Conservation (phyloP, 2,113 vertebrate species). For the Mesocricetus auratus region DNA sequence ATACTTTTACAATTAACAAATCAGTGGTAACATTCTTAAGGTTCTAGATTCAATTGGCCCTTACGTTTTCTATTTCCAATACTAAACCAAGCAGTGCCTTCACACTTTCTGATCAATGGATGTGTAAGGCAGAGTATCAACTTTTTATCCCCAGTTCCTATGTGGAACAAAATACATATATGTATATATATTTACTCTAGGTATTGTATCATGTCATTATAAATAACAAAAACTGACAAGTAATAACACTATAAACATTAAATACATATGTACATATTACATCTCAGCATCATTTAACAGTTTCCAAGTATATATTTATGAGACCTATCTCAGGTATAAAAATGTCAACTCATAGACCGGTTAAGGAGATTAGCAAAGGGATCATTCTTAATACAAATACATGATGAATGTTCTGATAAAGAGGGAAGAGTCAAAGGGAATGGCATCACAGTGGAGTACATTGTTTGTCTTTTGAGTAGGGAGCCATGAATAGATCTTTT, state of each 20-base stretch:
- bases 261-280: too few species aligned
- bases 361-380: neutral
- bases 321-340: neutral
- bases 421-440: neutral
- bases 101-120: neutral
- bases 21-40: neutral
- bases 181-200: neutral
- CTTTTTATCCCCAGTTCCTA: neutral
- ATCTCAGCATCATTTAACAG: neutral
- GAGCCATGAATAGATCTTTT: neutral
- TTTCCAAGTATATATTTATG: neutral
- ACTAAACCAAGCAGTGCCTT: neutral
- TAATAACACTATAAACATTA: neutral
- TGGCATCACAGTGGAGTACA: too few species aligned
- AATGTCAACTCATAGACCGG: neutral
- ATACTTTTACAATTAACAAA: constrained; percentile 20
- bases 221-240: neutral
- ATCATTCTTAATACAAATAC: neutral
- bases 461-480: neutral
- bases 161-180: neutral
- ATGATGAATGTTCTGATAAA: neutral
- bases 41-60: neutral
- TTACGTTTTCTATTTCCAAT: neutral
- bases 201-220: neutral
- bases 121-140: neutral